Evolutionary conservation across 2,888 invertebrate genomes (phyloP).

Genomic region (Eurytoma californica): DNA sequence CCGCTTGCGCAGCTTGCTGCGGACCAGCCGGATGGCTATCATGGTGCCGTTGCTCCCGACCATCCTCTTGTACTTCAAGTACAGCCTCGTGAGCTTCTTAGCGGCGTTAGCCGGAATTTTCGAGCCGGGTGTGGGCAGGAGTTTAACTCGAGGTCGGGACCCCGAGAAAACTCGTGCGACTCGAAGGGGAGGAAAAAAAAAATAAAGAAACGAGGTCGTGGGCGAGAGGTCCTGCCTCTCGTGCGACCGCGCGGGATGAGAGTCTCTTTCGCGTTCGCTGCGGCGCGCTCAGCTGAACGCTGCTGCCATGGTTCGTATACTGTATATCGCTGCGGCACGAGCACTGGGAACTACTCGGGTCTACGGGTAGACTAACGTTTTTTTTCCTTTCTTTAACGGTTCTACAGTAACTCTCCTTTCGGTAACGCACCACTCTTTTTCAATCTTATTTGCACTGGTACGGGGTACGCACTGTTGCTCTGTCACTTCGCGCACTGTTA

Average conservation of each 20-base stretch:
- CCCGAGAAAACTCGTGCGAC: constrained; percentile 39
- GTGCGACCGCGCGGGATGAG: no score
- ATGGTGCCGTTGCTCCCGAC: constrained; percentile 91
- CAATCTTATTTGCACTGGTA: no score
- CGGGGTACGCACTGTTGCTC: no score
- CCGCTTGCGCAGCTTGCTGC: constrained; percentile 91
- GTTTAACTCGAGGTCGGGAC: constrained; percentile 17
- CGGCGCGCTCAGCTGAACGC: no score
- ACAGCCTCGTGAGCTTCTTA: constrained; percentile 70
- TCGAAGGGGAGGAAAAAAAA: not conserved
- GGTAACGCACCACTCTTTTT: no score
- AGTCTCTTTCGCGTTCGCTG: no score
- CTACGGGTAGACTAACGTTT: not conserved
- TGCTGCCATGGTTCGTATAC: no score
- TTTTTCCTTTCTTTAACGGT: not conserved
- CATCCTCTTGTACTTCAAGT: constrained; percentile 80
- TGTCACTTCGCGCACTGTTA: no score
- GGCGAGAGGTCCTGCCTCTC: not conserved
- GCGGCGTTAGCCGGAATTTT: constrained; percentile 55
- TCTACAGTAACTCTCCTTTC: no score
- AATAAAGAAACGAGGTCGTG: not conserved
- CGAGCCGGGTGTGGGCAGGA: constrained; percentile 27
- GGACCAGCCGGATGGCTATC: constrained; percentile 93
- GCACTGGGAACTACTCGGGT: not conserved
- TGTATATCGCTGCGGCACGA: not conserved